Evolutionary conservation across 2,888 invertebrate species (phyloP).

Genomic region (Troilus luridus): DNA sequence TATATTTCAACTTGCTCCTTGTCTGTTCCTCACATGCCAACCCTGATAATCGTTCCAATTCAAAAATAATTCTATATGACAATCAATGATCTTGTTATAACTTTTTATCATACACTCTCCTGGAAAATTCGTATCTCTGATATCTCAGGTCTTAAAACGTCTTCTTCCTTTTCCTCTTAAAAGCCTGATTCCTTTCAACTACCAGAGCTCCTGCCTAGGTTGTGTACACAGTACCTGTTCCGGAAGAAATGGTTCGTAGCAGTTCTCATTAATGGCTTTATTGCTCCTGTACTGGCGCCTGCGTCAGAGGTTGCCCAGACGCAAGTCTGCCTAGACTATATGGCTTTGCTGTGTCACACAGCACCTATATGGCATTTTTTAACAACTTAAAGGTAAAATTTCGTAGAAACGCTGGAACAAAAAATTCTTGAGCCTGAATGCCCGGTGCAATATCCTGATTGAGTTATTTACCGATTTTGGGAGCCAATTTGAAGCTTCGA

Average conservation of each 20-base stretch:
- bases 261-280: constrained; percentile 28
- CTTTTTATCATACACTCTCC: no score
- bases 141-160: no score
- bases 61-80: no score
- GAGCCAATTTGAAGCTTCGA: no score
- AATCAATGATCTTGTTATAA: no score
- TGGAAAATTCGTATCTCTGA: no score
- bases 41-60: no score
- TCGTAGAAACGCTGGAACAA: background rate
- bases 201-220: background rate
- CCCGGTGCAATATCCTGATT: no score
- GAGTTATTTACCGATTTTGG: no score
- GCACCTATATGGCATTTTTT: background rate
- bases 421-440: background rate
- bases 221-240: constrained; percentile 20
- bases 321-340: background rate
- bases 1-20: no score
- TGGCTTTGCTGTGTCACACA: background rate
- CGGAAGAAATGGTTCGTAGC: background rate
- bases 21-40: no score
- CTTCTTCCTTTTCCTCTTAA: no score
- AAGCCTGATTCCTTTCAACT: background rate
- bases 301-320: background rate
- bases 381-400: background rate
- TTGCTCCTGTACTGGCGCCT: constrained; percentile 18